Percentiles rank a stretch among this genome's conserved stretches.
Conservation (phyloP, 2,797 vertebrate species). For the Hirundo rustica region DNA sequence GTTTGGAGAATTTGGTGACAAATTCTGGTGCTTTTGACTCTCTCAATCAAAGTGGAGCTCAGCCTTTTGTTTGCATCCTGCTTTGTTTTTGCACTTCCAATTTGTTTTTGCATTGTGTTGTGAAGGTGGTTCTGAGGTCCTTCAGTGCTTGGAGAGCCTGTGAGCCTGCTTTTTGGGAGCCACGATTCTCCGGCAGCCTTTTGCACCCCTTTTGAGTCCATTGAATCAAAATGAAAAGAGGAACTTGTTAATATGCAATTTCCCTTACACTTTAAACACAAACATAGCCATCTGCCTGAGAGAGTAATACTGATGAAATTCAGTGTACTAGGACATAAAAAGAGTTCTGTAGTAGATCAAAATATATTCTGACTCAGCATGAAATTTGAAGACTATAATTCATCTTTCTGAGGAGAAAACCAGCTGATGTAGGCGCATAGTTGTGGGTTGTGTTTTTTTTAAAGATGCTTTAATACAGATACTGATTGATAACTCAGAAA, state of each 20-base stretch:
- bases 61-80: neutral
- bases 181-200: neutral
- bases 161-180: neutral
- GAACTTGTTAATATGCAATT: neutral
- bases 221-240: neutral
- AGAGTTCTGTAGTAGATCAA: neutral
- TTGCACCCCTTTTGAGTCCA: neutral
- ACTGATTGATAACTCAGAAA: neutral
- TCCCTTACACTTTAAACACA: neutral
- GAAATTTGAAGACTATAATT: neutral
- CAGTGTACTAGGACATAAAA: neutral
- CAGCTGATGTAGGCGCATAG: neutral
- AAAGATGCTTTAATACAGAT: neutral
- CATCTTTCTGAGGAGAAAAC: neutral
- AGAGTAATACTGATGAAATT: neutral
- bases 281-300: neutral
- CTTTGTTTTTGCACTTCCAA: neutral
- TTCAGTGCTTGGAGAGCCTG: neutral
- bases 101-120: neutral
- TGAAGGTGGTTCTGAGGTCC: neutral
- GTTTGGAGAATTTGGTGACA: neutral
- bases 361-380: neutral
- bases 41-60: neutral
- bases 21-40: neutral
- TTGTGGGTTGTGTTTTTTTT: neutral